Evolutionary conservation across 2,888 invertebrate species (phyloP), one percentile per base, ranked within the genome.

Genomic region (Drosophila tanythrix): DNA sequence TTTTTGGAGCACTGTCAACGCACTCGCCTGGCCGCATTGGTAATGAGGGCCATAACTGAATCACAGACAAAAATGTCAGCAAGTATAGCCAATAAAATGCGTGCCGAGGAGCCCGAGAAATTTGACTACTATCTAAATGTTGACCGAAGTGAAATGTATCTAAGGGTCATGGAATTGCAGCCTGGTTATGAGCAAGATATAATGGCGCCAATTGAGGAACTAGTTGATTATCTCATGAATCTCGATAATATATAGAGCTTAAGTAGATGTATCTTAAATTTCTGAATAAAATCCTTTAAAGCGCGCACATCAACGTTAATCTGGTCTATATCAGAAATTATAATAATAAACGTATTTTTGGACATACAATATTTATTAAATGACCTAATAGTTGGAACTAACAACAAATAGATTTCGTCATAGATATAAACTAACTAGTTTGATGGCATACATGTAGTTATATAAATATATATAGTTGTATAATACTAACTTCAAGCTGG

Each of bases 111-210:
- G 69, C 90, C 91, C 0, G 88, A 92, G 18, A 87, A 82, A 35
- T 94, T 93, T 69, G 90, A 93, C 51, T 91, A 90, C 60, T 93
- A 93, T 77, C 87, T 92, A 51, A 93, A 93, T 64, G 76, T 64
- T 1, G 92, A 94, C 74, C 91, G 94, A 33, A 91, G 90, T 59
- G 93, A 93, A 67, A 90, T 93, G 70, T 87, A 94, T 59, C 59
- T 88, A 13, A 76, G 92, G 33, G 84, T 93, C 27, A 92, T 93
- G 64, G 61, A 87, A 43, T 76, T 90, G 21, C 93, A 93, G 84
- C 66, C 84, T n/a, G 89, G 75, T 25, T 94, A 89, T 58, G 85
- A 82, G 25, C 84, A 91, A 48, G 75, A 81, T 5, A 85, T 94
- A 35, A 72, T 91, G 71, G 79, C 82, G 13, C 87, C 93, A 13